Evolutionary conservation across 2,113 vertebrate genomes (phyloP).

Genomic region (Actinemys pallida): DNA sequence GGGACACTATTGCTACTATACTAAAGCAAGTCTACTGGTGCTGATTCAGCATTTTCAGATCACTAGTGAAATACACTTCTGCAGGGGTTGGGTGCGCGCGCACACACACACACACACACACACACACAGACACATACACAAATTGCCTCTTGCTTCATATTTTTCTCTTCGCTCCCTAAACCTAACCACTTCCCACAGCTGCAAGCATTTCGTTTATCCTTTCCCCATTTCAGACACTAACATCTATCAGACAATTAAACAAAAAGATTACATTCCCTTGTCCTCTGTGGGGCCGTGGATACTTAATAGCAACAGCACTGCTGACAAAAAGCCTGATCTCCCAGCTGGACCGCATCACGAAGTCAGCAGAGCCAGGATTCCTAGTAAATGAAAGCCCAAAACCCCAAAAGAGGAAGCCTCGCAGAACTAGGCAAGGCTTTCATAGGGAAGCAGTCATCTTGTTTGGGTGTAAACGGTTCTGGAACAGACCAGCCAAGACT

Average conservation of each 20-base stretch:
- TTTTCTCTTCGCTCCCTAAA: conserved; percentile 34
- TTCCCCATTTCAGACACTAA: background rate
- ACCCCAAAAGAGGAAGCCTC: background rate
- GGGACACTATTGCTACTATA: background rate
- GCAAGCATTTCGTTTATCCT: background rate
- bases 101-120: background rate
- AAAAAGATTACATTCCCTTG: background rate
- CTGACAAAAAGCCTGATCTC: accelerated
- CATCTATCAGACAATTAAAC: background rate
- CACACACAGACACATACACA: background rate
- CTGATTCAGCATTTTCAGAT: background rate
- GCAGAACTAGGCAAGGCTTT: background rate
- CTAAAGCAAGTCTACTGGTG: background rate
- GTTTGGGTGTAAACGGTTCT: background rate
- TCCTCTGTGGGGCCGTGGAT: background rate
- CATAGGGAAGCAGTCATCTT: background rate
- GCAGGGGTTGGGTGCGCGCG: background rate
- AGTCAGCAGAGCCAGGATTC: accelerated
- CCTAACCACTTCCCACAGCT: background rate
- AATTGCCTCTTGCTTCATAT: background rate
- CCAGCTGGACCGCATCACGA: accelerated
- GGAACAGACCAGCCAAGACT: background rate
- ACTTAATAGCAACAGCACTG: background rate
- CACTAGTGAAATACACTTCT: background rate
- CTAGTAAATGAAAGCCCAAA: accelerated